Evolutionary conservation across 2,113 vertebrate genomes (phyloP).

Genomic region (Puma concolor): DNA sequence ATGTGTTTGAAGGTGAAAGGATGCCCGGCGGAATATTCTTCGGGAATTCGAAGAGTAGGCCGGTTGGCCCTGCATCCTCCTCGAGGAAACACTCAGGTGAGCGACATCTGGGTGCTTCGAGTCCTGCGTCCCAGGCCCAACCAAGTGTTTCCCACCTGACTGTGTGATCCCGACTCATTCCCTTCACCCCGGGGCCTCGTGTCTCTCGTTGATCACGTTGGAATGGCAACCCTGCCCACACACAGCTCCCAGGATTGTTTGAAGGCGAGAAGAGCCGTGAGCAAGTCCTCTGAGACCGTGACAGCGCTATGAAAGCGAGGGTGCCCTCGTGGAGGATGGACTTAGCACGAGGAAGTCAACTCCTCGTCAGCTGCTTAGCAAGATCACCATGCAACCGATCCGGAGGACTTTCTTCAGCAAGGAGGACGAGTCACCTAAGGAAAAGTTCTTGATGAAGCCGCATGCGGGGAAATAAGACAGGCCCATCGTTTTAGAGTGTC

Average conservation of each 20-base stretch:
- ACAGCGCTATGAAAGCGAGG: background rate
- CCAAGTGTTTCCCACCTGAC: background rate
- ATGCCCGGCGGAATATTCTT: background rate
- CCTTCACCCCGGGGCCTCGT: background rate
- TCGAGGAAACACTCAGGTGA: background rate
- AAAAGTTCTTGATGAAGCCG: conserved; percentile 9
- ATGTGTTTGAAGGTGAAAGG: background rate
- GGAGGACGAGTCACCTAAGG: background rate
- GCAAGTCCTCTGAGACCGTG: background rate
- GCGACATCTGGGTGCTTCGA: background rate
- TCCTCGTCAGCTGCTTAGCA: background rate
- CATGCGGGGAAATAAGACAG: conserved; percentile 13
- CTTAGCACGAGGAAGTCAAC: background rate
- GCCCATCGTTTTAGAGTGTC: background rate
- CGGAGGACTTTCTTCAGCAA: background rate
- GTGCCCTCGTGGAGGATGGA: background rate
- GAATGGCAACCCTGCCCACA: background rate
- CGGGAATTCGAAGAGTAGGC: background rate
- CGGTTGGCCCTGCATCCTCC: background rate
- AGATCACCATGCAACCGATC: background rate
- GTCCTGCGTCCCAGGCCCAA: background rate
- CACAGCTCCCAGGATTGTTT: background rate
- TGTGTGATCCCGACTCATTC: background rate
- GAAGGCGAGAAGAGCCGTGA: background rate
- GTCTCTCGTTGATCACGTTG: background rate